A percentile compares a stretch with the other conserved stretches of the same genome.
Evolutionary conservation across 1,140 invertebrate genomes (phyloP).

Genomic region (Lordiphosa mommai): DNA sequence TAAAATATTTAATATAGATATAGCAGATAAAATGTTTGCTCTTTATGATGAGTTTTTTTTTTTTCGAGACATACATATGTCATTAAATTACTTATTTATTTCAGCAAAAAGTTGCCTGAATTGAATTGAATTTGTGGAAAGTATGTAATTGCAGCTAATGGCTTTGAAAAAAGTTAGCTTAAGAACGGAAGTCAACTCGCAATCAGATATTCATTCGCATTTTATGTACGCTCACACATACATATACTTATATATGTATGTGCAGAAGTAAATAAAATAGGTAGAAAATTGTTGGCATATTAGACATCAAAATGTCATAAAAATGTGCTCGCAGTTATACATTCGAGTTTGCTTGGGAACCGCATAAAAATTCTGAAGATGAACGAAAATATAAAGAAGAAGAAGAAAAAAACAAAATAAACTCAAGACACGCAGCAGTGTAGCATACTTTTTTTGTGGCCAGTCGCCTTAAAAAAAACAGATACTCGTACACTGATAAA

Average conservation of each 20-base stretch:
- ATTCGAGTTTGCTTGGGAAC: constrained; percentile 55
- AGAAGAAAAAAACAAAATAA: constrained; percentile 23
- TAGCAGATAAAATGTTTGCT: neutral
- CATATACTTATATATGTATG: constrained; percentile 7
- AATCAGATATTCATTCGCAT: constrained; percentile 46
- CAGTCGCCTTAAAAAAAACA: constrained; percentile 10
- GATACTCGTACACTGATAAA: neutral
- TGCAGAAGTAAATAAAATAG: constrained; percentile 56
- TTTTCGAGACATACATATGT: neutral
- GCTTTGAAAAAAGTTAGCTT: constrained; percentile 27
- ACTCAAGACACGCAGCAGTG: constrained; percentile 18
- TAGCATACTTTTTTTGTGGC: constrained; percentile 36
- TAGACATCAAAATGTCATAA: constrained; percentile 69
- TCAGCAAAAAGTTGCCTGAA: constrained; percentile 18
- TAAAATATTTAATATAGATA: constrained; percentile 2
- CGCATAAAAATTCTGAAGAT: constrained; percentile 50
- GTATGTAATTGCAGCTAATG: constrained; percentile 62
- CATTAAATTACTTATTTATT: constrained; percentile 38
- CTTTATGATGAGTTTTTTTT: neutral
- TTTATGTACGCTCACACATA: neutral
- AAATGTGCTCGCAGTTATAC: constrained; percentile 55
- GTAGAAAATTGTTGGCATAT: constrained; percentile 66
- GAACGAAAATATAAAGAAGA: constrained; percentile 1
- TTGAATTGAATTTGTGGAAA: constrained; percentile 60
- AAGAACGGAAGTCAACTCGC: constrained; percentile 1